phyloP scores from a whole-genome alignment of 2,797 vertebrate genomes.

The Cynopterus sphinx region DNA sequence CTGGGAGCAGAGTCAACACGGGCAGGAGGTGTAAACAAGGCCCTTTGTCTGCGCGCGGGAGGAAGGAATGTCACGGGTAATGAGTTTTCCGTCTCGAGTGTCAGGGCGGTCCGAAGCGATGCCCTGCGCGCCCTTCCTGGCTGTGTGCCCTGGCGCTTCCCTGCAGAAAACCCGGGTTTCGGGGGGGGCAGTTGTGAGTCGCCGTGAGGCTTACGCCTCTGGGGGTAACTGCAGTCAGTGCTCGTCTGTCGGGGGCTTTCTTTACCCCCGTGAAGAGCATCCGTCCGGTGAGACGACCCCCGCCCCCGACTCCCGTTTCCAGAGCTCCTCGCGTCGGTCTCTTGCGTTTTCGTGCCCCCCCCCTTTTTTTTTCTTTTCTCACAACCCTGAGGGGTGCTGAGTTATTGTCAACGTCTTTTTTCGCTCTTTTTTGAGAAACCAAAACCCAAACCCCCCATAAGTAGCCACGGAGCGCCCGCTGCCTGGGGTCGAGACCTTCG shows the following conservation, averaged over 20 bases:
- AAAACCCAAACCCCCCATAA: neutral
- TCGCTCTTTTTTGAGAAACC: neutral
- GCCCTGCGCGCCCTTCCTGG: neutral
- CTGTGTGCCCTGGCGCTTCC: slow-evolving; percentile 37
- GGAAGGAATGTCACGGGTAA: slow-evolving; percentile 65
- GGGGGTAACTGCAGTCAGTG: neutral
- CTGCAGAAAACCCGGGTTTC: neutral
- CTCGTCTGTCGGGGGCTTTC: neutral
- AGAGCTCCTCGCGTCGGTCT: neutral
- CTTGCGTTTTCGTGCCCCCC: neutral
- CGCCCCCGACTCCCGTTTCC: neutral
- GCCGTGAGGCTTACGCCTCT: neutral
- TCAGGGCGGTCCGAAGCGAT: slow-evolving; percentile 30
- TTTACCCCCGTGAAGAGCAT: neutral
- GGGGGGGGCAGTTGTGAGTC: neutral
- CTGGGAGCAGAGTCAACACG: slow-evolving; percentile 83
- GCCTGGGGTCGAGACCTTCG: fast-evolving
- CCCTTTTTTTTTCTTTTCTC: fast-evolving
- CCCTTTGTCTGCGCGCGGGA: slow-evolving; percentile 72
- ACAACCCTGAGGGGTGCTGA: neutral
- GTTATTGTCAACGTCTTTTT: neutral
- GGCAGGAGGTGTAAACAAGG: slow-evolving; percentile 81
- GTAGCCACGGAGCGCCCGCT: no score
- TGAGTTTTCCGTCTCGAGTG: slow-evolving; percentile 64
- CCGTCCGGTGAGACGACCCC: fast-evolving